Evolutionary conservation across 2,797 vertebrate species (phyloP).

Genomic region (Tangara arthus): DNA sequence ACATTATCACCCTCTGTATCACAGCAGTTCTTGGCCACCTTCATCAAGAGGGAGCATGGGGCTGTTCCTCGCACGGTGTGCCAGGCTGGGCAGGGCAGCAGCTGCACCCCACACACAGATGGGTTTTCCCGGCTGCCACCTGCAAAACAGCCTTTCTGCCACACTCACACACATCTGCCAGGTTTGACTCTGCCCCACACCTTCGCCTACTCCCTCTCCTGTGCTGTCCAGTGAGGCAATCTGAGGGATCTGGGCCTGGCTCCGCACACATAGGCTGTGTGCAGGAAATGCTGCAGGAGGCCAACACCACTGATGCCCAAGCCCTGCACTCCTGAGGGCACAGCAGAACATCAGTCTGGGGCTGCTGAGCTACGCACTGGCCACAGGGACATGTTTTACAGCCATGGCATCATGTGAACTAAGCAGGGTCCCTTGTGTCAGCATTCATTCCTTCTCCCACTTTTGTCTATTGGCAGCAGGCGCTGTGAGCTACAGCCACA

Average conservation of each 20-base stretch:
- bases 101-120: fast-evolving
- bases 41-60: background rate
- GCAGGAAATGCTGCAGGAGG: background rate
- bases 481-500: background rate
- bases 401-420: fast-evolving
- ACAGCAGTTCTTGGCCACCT: background rate
- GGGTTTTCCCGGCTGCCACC: background rate
- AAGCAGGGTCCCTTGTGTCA: background rate
- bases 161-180: background rate
- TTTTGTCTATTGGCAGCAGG: fast-evolving
- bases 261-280: fast-evolving
- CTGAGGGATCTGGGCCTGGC: background rate
- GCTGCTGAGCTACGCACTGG: background rate
- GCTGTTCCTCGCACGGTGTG: fast-evolving
- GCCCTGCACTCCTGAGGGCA: background rate
- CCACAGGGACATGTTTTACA: background rate
- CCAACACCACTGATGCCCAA: background rate
- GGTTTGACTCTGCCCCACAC: background rate
- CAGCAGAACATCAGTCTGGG: background rate
- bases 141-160: background rate
- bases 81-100: background rate
- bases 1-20: background rate
- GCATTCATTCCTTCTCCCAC: background rate
- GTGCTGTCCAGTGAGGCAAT: fast-evolving
- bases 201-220: fast-evolving